Conservation (phyloP, 2,888 invertebrate genomes). For the Scotopteryx bipunctaria region DNA sequence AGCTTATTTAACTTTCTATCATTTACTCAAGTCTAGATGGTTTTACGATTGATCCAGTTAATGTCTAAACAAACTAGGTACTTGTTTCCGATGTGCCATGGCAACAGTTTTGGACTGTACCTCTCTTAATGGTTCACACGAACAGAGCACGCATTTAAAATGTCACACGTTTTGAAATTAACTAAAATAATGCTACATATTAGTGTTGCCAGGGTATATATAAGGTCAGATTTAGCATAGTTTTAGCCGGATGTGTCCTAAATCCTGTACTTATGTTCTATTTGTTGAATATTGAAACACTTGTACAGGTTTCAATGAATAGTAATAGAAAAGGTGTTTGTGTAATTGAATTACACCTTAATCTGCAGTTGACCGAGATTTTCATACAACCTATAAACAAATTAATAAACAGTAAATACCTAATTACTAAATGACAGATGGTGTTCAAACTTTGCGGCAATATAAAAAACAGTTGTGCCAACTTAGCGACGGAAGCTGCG, state of each 20-base stretch:
- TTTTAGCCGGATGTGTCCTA: conserved; percentile 12
- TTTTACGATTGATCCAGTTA: too few species aligned
- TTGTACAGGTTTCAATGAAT: conserved; percentile 9
- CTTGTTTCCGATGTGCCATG: background rate
- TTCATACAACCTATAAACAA: too few species aligned
- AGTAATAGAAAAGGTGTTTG: background rate
- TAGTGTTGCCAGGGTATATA: conserved; percentile 10
- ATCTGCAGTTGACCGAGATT: background rate
- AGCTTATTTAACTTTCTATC: too few species aligned
- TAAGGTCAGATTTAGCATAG: conserved; percentile 8
- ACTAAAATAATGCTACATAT: conserved; percentile 16
- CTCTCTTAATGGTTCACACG: conserved; percentile 41
- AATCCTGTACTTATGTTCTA: conserved; percentile 1
- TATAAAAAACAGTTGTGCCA: too few species aligned
- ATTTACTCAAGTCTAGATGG: too few species aligned
- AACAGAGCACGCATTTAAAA: conserved; percentile 34
- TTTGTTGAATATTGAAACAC: conserved; percentile 5
- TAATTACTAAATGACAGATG: too few species aligned
- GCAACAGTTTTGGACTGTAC: background rate
- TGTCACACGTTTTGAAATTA: conserved; percentile 39
- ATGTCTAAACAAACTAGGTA: background rate
- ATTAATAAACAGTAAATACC: background rate
- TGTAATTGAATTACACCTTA: conserved; percentile 5
- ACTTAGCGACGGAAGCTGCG: too few species aligned
- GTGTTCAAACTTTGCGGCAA: too few species aligned